A percentile compares a stretch with the other conserved stretches of the same genome.
phyloP scores from a whole-genome alignment of 2,888 invertebrate genomes.

The Nymphalis c-album region DNA sequence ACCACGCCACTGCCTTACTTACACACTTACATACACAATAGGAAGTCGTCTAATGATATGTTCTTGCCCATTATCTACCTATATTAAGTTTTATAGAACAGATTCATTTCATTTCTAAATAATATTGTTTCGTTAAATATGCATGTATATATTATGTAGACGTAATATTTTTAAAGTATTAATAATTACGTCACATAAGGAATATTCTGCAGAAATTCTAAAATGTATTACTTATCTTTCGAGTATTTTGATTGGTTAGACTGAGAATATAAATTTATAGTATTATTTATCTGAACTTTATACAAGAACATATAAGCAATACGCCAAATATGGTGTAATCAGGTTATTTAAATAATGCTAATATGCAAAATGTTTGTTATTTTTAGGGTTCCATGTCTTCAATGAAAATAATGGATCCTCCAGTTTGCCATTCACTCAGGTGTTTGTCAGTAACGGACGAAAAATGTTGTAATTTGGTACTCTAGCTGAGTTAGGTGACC shows the following conservation, averaged over 20 bases:
- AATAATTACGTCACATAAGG: not conserved
- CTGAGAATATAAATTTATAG: not conserved
- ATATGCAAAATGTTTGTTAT: not conserved
- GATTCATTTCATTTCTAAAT: conserved; percentile 12
- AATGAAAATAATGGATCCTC: too few species aligned
- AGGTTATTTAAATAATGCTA: not conserved
- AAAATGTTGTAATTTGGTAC: too few species aligned
- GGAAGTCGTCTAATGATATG: conserved; percentile 60
- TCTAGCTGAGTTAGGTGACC: too few species aligned
- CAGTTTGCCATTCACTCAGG: too few species aligned
- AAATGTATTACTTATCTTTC: conserved; percentile 6
- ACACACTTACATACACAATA: conserved; percentile 73
- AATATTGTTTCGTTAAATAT: not conserved
- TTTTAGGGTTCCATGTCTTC: too few species aligned
- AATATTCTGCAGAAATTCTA: conserved; percentile 10
- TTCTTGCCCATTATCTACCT: conserved; percentile 3
- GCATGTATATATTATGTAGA: not conserved
- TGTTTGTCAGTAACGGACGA: too few species aligned
- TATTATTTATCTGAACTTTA: too few species aligned
- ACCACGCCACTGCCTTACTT: conserved; percentile 75
- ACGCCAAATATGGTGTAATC: not conserved
- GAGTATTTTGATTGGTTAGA: not conserved
- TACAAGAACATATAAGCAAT: too few species aligned
- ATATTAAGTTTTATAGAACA: not conserved
- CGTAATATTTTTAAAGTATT: not conserved